Percentiles rank a stretch among this genome's conserved stretches.
Conservation (phyloP, 1,140 invertebrate genomes). For the Chironomus tepperi region DNA sequence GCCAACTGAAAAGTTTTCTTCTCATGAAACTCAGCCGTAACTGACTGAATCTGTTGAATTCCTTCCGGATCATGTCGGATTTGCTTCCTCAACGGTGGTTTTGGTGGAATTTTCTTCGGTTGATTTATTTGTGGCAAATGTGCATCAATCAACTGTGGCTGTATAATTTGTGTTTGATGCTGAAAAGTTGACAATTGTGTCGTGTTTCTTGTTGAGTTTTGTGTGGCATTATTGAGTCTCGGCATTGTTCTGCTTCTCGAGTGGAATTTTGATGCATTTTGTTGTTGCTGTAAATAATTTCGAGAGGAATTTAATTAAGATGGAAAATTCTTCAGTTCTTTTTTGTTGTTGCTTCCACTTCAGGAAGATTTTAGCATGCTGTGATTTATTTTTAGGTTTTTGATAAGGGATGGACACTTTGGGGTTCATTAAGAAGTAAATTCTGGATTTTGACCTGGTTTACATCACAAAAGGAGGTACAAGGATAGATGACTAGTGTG, state of each 20-base stretch:
- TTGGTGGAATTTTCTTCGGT: slow-evolving; percentile 11
- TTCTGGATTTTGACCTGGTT: no score
- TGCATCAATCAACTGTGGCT: neutral
- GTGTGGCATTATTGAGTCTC: neutral
- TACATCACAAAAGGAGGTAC: no score
- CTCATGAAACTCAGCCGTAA: neutral
- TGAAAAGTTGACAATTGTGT: no score
- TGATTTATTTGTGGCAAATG: neutral
- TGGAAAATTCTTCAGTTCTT: neutral
- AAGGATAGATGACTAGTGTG: no score
- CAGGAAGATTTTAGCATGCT: neutral
- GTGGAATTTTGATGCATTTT: neutral
- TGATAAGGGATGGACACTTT: no score
- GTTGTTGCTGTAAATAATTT: neutral
- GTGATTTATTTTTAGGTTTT: no score
- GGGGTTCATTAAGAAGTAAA: no score
- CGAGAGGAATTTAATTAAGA: neutral
- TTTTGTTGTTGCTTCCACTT: no score
- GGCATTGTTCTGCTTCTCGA: neutral
- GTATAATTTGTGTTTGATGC: neutral
- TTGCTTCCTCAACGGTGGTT: neutral
- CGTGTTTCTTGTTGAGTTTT: no score
- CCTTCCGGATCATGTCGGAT: neutral
- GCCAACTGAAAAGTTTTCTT: neutral
- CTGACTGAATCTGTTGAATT: neutral